Evolutionary conservation across 2,888 invertebrate genomes (phyloP).

Genomic region (Opisthograptis luteolata): DNA sequence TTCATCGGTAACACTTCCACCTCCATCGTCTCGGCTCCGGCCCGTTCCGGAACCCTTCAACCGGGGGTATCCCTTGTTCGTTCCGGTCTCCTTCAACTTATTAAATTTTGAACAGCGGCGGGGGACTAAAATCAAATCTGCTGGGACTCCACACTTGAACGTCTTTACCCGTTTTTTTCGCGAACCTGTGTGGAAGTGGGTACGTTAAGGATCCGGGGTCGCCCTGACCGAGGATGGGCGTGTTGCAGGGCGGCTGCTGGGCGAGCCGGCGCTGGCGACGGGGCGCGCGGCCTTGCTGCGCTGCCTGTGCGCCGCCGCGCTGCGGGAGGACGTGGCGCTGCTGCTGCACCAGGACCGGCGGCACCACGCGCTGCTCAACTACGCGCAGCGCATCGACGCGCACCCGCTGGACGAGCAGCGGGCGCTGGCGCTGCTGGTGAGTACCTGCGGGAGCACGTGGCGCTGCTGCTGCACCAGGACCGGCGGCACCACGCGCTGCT

Average conservation of each 20-base stretch:
- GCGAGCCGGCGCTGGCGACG: conserved; percentile 82
- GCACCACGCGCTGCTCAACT: conserved; percentile 95
- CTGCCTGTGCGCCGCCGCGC: conserved; percentile 89
- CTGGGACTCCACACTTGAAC: no score
- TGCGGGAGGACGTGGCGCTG: conserved; percentile 95
- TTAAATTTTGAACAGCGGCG: no score
- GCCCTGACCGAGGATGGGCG: no score
- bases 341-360: conserved; percentile 95
- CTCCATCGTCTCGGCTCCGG: no score
- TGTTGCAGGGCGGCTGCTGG: conserved; percentile 51
- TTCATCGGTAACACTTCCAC: conserved; percentile 94
- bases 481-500: conserved; percentile 94
- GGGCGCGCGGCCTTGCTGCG: conserved; percentile 88
- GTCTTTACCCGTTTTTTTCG: not conserved
- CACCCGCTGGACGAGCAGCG: conserved; percentile 90
- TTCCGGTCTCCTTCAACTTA: no score
- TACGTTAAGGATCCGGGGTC: no score
- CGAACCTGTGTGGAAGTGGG: no score
- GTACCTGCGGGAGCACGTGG: conserved; percentile 93
- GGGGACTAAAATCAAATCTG: no score
- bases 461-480: conserved; percentile 95
- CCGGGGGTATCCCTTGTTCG: no score
- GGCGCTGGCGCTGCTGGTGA: conserved; percentile 91
- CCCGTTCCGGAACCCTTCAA: no score
- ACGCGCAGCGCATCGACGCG: conserved; percentile 91